Percentiles rank a stretch among this genome's conserved stretches.
These are phyloP conservation scores for Drosophila anomelani DNA, from an alignment of 2,888 invertebrate species.

Conservation along the genomic window DNA sequence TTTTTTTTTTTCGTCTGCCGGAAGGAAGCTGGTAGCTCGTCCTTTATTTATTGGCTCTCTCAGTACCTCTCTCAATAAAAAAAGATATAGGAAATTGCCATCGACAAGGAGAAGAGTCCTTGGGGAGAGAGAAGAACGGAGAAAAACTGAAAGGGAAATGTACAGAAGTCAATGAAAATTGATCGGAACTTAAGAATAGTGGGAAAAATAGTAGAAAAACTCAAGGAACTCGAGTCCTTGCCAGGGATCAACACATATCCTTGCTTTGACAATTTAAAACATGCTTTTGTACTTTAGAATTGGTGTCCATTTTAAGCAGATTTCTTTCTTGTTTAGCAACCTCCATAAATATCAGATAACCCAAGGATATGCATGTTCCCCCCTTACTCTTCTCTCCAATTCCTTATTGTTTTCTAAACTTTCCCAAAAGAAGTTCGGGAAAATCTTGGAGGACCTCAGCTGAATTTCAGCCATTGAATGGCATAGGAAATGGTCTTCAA, in stretches of 20 bases:
- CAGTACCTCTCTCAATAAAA: constrained; percentile 10
- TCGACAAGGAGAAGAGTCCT: constrained; percentile 59
- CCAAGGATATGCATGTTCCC: not conserved
- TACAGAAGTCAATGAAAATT: not conserved
- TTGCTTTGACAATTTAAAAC: not conserved
- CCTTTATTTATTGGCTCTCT: constrained; percentile 31
- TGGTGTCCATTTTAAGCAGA: not conserved
- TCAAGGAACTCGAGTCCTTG: not conserved
- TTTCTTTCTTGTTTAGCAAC: not conserved
- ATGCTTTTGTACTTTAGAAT: not conserved
- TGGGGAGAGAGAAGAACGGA: constrained; percentile 16
- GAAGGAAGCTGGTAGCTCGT: constrained; percentile 39
- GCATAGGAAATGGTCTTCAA: constrained; percentile 35
- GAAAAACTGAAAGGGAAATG: not conserved
- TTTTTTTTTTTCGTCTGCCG: not conserved
- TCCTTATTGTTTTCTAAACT: constrained; percentile 8
- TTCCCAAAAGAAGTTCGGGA: constrained; percentile 14
- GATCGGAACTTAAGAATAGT: not conserved
- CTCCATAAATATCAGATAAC: not conserved
- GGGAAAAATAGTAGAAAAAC: too few relatives aligned
- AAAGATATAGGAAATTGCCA: constrained; percentile 62
- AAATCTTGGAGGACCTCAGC: constrained; percentile 39
- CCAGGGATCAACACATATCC: not conserved
- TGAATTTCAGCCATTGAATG: constrained; percentile 31
- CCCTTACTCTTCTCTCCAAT: not conserved